Base-by-base conservation (phyloP, 2,888 invertebrate species). In the Loripinus fragilis region DNA sequence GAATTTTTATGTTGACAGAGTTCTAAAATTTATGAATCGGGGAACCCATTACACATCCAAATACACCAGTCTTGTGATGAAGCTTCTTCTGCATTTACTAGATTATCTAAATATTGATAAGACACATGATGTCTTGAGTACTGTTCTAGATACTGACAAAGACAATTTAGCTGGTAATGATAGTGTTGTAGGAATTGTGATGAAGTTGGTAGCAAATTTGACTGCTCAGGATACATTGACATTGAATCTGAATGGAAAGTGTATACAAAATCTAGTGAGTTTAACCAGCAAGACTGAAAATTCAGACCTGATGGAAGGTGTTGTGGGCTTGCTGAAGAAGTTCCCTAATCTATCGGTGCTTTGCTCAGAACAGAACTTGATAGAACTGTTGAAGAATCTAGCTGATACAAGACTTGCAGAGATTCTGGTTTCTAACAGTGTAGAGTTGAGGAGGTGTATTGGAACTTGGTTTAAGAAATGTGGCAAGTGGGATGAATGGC, bases 381-480 rank as follows among this genome's bases (percentile, higher is more conserved):
- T 66, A 17, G 71, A 35, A 28, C 20, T 86, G 64, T 30, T 85
- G 42, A 42, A 67, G 28, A 30, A 41, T 8, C 28, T 70, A 28
- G 60, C 20, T 2, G 68, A 72, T 50, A 50, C 33, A 1, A 68
- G 28, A 35, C 69, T 86, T 50, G 50, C 75, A 28, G 42, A 74
- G 25, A 42, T 72, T 23, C 28, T 86, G 55, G 73, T 86, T 65
- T 42, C 48, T 33, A 67, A 75, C 64, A 85, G 75, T 71, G 17
- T 60, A 20, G 35, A 23, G 1, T 60, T 83, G 50, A 64, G 75
- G 23, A 60, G 3, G 20, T 33, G 33, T 33, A 20, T 60, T 10
- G 60, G 33, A 33, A 20, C 60, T 20, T 60, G 60, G 60, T 33
- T 60, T 60, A 23, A 33, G 15, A 33, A 60, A 10, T 7, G 33